Base-by-base conservation (phyloP, 2,113 vertebrate species). In the Seriola dumerili region DNA sequence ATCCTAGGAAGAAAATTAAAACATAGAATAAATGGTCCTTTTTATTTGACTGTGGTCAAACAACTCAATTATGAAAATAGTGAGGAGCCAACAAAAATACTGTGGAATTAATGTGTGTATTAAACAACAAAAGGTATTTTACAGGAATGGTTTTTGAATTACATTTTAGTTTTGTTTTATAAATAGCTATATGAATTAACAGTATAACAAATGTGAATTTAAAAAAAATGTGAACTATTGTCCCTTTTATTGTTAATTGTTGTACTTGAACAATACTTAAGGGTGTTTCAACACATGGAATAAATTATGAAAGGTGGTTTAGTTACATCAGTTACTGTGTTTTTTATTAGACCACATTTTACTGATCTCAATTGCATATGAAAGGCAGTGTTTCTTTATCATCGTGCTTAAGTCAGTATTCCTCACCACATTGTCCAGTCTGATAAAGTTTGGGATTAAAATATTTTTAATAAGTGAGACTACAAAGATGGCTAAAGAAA, bases 171-270 rank as follows among this genome's bases (percentile, higher is more conserved):
- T 91, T 90, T 89, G 88, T 94, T 95, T 94, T 93, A 93, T 95
- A 93, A 92, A 92, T 94, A 92, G 90, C 88, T 94, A 92, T 94
- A 95, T 94, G 86, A 92, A 92, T 91, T 92, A 94, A 93, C 94
- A 92, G 91, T 95, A 95, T 94, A 94, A 93, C 89, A 94, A 94
- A 95, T 94, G 95, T 96, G 93, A 95, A 94, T 94, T 93, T 89
- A 44, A 83, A 90, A 89, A 75, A 91, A 93, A 95, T 94, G 95
- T 95, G 95, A 95, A 95, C 84, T 88, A 77, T 94, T 89, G 94
- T 96, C 93, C 93, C 92, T 94, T 93, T 94, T 92, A 94, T 93
- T 93, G 92, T 94, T 94, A 92, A 91, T 93, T 93, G 94, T 95
- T 94, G 95, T 96, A 94, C 89, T 95, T 95, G 92, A 95, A 94